Base-by-base conservation (phyloP, 2,888 invertebrate genomes). In the Meteorus colon region DNA sequence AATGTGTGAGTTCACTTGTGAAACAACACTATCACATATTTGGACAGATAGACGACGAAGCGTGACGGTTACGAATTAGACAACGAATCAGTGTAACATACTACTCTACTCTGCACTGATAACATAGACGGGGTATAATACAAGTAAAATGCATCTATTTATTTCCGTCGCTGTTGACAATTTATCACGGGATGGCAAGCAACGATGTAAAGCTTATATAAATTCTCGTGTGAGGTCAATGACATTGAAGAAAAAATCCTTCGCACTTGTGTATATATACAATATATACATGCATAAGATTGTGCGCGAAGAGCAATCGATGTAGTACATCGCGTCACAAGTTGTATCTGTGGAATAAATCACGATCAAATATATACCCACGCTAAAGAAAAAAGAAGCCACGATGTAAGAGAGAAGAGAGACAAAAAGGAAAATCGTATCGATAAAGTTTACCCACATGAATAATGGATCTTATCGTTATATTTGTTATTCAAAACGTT, bases 401-500 rank as follows among this genome's bases (percentile, higher is more conserved):
- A 34, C n/a, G 6, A 55, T 19, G 19, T n/a, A 55, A 55, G 19
- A 24, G 19, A 24, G 19, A 55, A 55, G n/a, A 55, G 8, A 55
- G 8, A 19, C 8, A 48, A 48, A 48, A 55, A 55, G n/a, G 55
- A 65, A 65, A 65, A 65, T n/a, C 24, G 59, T 68, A 74, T 74
- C 68, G 62, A 63, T 62, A 48, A 74, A 74, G 24, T 68, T 68
- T 74, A 4, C 27, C 63, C 51, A 55, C 55, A 75, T 80, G 79
- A 80, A 79, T 79, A 78, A 80, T 79, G 71, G 68, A 78, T 76
- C 62, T 73, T 67, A 48, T 63, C 70, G 70, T 70, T 45, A 73
- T 74, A 74, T 79, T 80, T 79, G 77, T 79, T 78, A 80, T 80
- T 80, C 79, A 80, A 80, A 73, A 75, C 77, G 67, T 34, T 74